Conservation (phyloP, 2,113 vertebrate genomes). For the Brachypteracias leptosomus region DNA sequence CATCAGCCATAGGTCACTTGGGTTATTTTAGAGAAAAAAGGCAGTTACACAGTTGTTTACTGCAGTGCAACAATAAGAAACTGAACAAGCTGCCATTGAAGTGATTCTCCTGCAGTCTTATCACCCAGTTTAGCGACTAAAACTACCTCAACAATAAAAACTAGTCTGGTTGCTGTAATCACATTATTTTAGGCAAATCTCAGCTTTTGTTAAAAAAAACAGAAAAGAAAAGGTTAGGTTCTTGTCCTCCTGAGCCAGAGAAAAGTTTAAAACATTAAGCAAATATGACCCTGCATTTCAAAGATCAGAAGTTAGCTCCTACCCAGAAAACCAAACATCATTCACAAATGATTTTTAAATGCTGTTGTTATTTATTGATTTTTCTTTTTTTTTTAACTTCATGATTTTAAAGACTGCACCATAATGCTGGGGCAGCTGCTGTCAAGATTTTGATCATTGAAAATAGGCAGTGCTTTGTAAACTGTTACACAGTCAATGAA, state of each 20-base stretch:
- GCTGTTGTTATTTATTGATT: not conserved
- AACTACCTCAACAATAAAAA: not conserved
- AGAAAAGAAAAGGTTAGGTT: conserved; percentile 5
- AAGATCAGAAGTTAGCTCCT: not conserved
- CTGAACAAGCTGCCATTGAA: not conserved
- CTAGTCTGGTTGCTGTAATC: not conserved
- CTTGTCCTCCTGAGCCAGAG: not conserved
- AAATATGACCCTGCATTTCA: conserved; percentile 9
- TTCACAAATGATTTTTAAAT: not conserved
- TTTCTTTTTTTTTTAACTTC: not conserved
- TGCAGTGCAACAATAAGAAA: not conserved
- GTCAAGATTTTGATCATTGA: not conserved
- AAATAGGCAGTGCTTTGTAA: not conserved
- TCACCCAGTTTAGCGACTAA: not conserved
- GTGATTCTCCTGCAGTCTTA: not conserved
- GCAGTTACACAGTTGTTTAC: not conserved
- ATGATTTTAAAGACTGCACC: not conserved
- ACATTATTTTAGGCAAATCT: not conserved
- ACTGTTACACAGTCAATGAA: not conserved
- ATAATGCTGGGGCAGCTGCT: not conserved
- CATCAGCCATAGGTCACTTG: rapidly evolving
- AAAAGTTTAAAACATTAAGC: conserved; percentile 20
- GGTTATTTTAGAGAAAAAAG: not conserved
- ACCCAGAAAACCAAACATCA: not conserved
- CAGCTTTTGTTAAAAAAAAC: not conserved